phyloP scores from a whole-genome alignment of 2,797 vertebrate species.

The Eulemur albifrons region DNA sequence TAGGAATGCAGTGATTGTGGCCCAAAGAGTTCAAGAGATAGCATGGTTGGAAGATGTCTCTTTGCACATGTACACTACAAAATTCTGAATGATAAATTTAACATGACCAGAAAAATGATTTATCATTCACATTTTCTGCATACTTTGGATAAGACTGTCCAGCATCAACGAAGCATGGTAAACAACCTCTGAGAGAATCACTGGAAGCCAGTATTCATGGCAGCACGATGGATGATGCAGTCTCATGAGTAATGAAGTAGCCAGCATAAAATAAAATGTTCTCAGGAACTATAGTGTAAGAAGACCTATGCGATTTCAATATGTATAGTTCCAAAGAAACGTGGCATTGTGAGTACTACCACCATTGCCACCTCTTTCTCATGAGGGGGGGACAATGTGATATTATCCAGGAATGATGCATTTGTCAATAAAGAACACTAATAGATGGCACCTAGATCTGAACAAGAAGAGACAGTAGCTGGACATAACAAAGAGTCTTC shows the following conservation, averaged over 20 bases:
- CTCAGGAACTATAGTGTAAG: background rate
- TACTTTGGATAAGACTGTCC: constrained; percentile 14
- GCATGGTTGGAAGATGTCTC: background rate
- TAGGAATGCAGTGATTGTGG: background rate
- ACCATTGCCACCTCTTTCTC: background rate
- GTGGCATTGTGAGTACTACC: background rate
- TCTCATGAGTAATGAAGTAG: constrained; percentile 24
- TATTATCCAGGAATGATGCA: background rate
- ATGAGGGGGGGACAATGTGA: background rate
- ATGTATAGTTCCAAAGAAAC: background rate
- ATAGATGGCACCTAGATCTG: background rate
- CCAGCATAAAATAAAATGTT: background rate
- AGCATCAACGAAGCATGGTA: background rate
- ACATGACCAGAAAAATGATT: constrained; percentile 40
- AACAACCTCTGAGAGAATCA: background rate
- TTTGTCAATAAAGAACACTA: background rate
- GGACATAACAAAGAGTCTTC: background rate
- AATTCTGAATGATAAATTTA: constrained; percentile 40
- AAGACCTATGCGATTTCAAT: background rate
- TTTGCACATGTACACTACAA: background rate
- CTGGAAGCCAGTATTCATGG: background rate
- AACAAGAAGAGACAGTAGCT: background rate
- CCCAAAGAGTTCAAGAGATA: background rate
- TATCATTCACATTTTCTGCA: constrained; percentile 6
- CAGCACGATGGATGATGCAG: background rate